A percentile compares a stretch with the other conserved stretches of the same genome.
These are phyloP conservation scores for Oeneis ivallda DNA, from an alignment of 2,888 invertebrate species.

Conservation along the genomic window DNA sequence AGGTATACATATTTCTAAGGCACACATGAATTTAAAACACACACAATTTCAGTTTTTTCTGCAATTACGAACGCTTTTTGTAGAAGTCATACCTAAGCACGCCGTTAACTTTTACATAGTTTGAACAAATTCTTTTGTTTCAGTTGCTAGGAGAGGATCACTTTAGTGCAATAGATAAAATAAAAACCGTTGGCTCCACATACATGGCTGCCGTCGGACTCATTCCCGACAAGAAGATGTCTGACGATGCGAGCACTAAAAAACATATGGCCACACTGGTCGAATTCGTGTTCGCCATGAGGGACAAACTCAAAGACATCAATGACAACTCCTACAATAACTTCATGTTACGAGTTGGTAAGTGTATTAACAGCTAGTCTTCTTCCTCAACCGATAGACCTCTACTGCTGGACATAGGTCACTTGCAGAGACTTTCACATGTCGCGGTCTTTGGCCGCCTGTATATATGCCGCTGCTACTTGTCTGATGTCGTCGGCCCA, in stretches of 20 bases:
- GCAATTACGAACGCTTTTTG: too few species aligned
- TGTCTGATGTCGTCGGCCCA: too few species aligned
- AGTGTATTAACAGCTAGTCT: conserved; percentile 55
- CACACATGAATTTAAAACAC: too few species aligned
- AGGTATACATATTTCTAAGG: too few species aligned
- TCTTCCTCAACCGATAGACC: too few species aligned
- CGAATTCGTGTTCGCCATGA: conserved; percentile 94
- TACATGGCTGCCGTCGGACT: conserved; percentile 97
- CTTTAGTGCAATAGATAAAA: conserved; percentile 94
- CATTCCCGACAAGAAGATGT: conserved; percentile 89
- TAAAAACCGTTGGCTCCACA: conserved; percentile 95
- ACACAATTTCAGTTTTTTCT: too few species aligned
- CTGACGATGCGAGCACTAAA: conserved; percentile 81
- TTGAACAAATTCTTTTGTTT: conserved; percentile 36
- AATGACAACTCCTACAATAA: conserved; percentile 96
- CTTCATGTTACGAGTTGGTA: conserved; percentile 94
- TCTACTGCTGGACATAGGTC: too few species aligned
- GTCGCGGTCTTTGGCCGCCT: too few species aligned
- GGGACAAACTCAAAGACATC: conserved; percentile 91
- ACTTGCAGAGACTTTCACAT: too few species aligned
- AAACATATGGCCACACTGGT: conserved; percentile 88
- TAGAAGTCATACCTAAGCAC: too few species aligned
- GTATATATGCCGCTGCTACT: too few species aligned
- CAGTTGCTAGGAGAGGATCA: conserved; percentile 91
- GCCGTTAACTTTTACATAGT: too few species aligned